phyloP scores from a whole-genome alignment of 2,797 vertebrate genomes.

The Sorex maritimensis region DNA sequence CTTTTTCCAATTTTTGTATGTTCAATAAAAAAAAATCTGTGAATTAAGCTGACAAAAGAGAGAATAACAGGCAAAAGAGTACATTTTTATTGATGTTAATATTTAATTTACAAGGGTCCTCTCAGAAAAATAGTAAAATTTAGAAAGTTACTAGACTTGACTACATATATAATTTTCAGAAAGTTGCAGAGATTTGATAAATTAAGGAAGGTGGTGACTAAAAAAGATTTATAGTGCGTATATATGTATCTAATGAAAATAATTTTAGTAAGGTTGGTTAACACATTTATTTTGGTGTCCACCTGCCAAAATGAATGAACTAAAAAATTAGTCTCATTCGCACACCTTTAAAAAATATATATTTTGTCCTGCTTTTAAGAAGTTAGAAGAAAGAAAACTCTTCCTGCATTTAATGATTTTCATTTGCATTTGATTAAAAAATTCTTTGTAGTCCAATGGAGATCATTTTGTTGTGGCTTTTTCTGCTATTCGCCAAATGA shows the following conservation, averaged over 20 bases:
- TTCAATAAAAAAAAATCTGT: too few relatives aligned
- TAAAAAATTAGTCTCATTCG: background rate
- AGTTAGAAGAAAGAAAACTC: background rate
- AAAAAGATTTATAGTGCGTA: too few relatives aligned
- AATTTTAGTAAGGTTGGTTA: background rate
- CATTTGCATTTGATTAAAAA: slow-evolving; percentile 31
- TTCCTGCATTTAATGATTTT: slow-evolving; percentile 27
- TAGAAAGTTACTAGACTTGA: background rate
- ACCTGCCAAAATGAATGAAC: too few relatives aligned
- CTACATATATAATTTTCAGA: background rate
- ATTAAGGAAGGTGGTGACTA: background rate
- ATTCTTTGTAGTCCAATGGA: slow-evolving; percentile 4
- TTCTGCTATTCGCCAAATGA: background rate
- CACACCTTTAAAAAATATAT: background rate
- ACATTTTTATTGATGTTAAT: background rate
- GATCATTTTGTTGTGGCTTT: background rate
- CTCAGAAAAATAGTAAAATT: slow-evolving; percentile 18
- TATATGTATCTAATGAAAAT: too few relatives aligned
- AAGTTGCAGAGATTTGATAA: slow-evolving; percentile 12
- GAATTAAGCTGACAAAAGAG: too few relatives aligned
- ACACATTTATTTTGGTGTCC: background rate
- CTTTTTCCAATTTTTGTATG: too few relatives aligned
- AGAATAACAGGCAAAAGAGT: too few relatives aligned
- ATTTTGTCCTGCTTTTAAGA: background rate
- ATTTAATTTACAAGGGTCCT: background rate